phyloP scores from a whole-genome alignment of 2,888 invertebrate genomes.

The Strigamia maritima region DNA sequence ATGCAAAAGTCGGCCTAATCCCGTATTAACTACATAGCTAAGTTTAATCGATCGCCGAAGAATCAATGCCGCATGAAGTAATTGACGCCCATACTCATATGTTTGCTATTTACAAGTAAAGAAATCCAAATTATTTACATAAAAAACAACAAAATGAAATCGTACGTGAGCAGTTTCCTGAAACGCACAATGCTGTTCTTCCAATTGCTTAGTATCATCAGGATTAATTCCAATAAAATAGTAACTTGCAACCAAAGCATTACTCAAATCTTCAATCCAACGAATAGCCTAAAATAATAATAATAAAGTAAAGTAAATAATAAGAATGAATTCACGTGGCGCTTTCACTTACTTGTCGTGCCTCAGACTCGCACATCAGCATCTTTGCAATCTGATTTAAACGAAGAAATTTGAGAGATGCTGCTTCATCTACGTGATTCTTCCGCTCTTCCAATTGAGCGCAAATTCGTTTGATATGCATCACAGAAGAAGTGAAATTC shows the following conservation, averaged over 20 bases:
- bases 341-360: slow-evolving; percentile 59
- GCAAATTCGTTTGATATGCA: slow-evolving; percentile 67
- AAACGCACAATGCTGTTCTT: slow-evolving; percentile 70
- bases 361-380: slow-evolving; percentile 71
- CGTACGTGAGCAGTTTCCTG: slow-evolving; percentile 74
- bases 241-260: slow-evolving; percentile 66
- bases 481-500: slow-evolving; percentile 69
- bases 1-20: slow-evolving; percentile 60
- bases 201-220: slow-evolving; percentile 69
- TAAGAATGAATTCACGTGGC: slow-evolving; percentile 19
- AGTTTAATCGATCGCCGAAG: slow-evolving; percentile 69
- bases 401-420: slow-evolving; percentile 71
- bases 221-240: slow-evolving; percentile 70
- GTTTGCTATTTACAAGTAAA: slow-evolving; percentile 61
- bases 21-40: slow-evolving; percentile 59
- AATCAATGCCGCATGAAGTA: slow-evolving; percentile 69
- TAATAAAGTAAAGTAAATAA: slow-evolving; percentile 40
- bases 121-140: background rate
- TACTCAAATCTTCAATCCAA: slow-evolving; percentile 73
- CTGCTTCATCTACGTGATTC: slow-evolving; percentile 64
- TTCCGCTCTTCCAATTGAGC: slow-evolving; percentile 68
- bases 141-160: background rate
- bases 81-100: slow-evolving; percentile 75
- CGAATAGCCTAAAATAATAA: slow-evolving; percentile 59
- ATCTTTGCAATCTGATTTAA: slow-evolving; percentile 73